A percentile compares a stretch with the other conserved stretches of the same genome.
Evolutionary conservation across 2,113 vertebrate species (phyloP).

Genomic region (Etheostoma cragini): DNA sequence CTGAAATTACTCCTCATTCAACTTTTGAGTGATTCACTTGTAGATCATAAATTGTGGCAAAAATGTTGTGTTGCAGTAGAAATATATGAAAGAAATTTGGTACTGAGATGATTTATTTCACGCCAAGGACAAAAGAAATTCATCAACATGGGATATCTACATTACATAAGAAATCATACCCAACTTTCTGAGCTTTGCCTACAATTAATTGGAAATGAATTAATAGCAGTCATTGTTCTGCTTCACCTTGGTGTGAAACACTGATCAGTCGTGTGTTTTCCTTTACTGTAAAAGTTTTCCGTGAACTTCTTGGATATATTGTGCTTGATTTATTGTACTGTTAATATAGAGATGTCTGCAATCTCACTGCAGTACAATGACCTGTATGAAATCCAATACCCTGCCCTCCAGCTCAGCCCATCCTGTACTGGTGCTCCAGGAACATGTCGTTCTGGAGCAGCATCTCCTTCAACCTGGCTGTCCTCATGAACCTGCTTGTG

Average conservation of each 20-base stretch:
- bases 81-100: background rate
- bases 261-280: background rate
- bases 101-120: background rate
- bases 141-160: background rate
- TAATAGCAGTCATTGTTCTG: background rate
- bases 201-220: background rate
- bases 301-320: background rate
- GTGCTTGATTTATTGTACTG: background rate
- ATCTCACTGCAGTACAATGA: background rate
- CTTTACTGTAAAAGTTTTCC: background rate
- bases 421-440: slow-evolving; percentile 97
- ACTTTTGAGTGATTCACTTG: background rate
- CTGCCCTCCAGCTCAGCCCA: slow-evolving; percentile 89
- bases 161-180: background rate
- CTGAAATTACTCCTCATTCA: background rate
- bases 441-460: slow-evolving; percentile 99
- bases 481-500: slow-evolving; percentile 98
- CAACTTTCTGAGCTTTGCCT: background rate
- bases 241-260: slow-evolving; percentile 10
- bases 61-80: background rate
- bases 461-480: slow-evolving; percentile 98
- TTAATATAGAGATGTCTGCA: background rate
- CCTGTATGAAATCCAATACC: slow-evolving; percentile 33
- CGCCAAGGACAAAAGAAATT: background rate
- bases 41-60: background rate